Base-by-base conservation (phyloP, 2,888 invertebrate genomes). In the Priocnemis perturbator region DNA sequence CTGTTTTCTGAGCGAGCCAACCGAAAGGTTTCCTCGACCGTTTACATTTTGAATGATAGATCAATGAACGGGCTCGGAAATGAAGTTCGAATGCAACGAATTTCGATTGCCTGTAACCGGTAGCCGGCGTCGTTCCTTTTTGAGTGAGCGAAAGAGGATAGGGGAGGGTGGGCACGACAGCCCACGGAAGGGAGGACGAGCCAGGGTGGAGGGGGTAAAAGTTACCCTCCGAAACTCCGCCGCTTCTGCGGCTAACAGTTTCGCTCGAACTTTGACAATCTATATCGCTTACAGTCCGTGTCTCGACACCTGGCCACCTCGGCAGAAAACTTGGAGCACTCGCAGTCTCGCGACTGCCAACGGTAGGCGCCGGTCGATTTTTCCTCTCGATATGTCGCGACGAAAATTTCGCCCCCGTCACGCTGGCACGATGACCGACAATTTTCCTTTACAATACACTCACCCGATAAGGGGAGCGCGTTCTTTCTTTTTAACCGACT, bases 231-330 rank as follows among this genome's bases (percentile, higher is more conserved):
- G 70, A 74, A 77, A 77, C 81, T 80, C 74, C 47, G 71, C 59
- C 72, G 64, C 67, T 76, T 76, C 78, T 79, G 79, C 63, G 82
- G 82, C 80, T 76, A 81, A 81, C 78, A 80, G 83, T 83, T 83
- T 79, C 79, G 47, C 60, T 48, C 68, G 74, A 85, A 85, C 84
- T 86, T 85, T 81, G 82, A 84, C 84, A 84, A 85, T 85, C 83
- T 84, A 84, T 85, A 82, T 80, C 80, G 80, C 79, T 81, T 81
- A 74, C 77, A 79, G 77, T 75, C 69, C 81, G 81, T 86, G 86
- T 86, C 80, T 80, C 81, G 77, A 82, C 85, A 85, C 84, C 85
- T 82, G 85, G 84, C 84, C 69, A 78, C 77, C 72, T 74, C 72
- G 73, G 71, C 74, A 73, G 81, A 82, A 83, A 83, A 84, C 74